Evolutionary conservation across 1,140 invertebrate genomes (phyloP).

Genomic region (Cotesia glomerata): DNA sequence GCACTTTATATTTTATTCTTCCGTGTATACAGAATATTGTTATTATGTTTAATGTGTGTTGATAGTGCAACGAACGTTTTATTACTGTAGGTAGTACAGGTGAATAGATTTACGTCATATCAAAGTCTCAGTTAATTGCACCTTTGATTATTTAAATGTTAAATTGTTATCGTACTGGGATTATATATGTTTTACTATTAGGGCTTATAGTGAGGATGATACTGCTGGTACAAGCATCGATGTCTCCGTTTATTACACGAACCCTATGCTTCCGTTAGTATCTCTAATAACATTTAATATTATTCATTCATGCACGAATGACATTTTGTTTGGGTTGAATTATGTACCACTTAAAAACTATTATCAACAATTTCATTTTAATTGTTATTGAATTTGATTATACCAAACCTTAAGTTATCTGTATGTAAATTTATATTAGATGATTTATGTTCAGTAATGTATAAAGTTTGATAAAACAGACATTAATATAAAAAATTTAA

Average conservation of each 20-base stretch:
- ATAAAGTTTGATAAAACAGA: too few species aligned
- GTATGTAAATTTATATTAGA: too few species aligned
- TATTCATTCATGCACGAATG: not conserved
- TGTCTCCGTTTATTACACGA: not conserved
- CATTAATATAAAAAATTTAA: too few species aligned
- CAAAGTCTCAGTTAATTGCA: conserved; percentile 12
- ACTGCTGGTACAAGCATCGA: not conserved
- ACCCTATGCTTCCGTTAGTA: not conserved
- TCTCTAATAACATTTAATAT: conserved; percentile 9
- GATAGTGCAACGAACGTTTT: conserved; percentile 19
- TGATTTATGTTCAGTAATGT: too few species aligned
- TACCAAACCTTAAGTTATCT: too few species aligned
- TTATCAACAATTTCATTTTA: not conserved
- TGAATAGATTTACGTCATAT: conserved; percentile 17
- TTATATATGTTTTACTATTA: not conserved
- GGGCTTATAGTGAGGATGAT: not conserved
- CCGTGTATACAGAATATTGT: not conserved
- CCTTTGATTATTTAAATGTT: conserved; percentile 3
- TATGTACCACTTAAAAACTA: not conserved
- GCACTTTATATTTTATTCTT: not conserved
- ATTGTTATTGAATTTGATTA: too few species aligned
- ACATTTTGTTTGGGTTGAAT: not conserved
- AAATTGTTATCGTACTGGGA: not conserved
- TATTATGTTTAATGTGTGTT: not conserved
- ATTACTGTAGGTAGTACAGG: not conserved